Base-by-base conservation (phyloP, 2,113 vertebrate genomes). In the Leucoraja erinaceus region DNA sequence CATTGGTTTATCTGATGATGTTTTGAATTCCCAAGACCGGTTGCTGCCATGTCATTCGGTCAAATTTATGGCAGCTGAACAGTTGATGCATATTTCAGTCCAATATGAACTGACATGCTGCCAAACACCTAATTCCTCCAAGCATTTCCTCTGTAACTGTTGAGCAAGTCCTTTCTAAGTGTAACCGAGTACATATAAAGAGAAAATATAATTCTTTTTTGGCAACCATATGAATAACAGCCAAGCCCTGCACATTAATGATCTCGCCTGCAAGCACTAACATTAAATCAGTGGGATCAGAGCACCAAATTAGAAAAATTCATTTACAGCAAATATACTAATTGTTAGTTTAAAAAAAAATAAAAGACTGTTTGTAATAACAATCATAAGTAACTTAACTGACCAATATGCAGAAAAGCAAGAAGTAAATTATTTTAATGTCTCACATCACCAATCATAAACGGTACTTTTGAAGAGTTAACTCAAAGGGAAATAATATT, bases 1-100 rank as follows among this genome's bases (percentile, higher is more conserved):
- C 90, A 91, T 91, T 91, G 90, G 90, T 91, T 72, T 70, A 38
- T 70, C 66, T 70, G 90, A 68, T 33, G 88, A 91, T 91, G 88
- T 70, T 91, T 72, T 91, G 31, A 91, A 91, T 91, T 70, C 88
- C 88, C 88, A 91, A 59, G 33, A 91, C 63, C 88, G 63, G 86
- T 90, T 72, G 90, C 72, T 91, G 90, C 90, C 22, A 91, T 91
- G 90, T 91, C 90, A 91, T 68, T 72, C 90, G 38, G 68, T 68
- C 90, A 91, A 91, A 47, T 91, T 72, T 70, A 91, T 72, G 66
- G 90, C 90, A 91, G 68, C 90, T 91, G 90, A 91, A 91, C 68
- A 91, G 90, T 74, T 72, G 90, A 91, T 91, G 59, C 90, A 91
- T 91, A 91, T 91, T 91, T 91, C 90, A 91, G 68, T 47, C 66